phyloP scores from a whole-genome alignment of 2,797 vertebrate genomes.

The Paguma larvata region DNA sequence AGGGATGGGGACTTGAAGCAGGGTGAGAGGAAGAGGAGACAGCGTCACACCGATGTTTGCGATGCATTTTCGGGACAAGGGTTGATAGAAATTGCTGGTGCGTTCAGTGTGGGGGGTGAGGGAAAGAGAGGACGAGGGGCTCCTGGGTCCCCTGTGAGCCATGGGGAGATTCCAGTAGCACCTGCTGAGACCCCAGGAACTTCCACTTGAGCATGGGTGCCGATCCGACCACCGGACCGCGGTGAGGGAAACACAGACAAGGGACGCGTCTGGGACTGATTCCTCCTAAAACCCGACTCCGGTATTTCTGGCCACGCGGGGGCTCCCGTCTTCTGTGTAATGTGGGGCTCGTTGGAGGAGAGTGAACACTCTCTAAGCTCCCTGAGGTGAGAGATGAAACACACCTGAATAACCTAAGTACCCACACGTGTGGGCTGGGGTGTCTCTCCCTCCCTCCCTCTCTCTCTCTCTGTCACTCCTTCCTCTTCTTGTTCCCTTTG shows the following conservation, averaged over 20 bases:
- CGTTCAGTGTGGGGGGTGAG: background rate
- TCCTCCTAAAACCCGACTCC: too few species aligned
- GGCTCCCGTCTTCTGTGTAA: background rate
- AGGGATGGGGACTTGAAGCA: rapidly evolving
- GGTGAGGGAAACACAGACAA: rapidly evolving
- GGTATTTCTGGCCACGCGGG: rapidly evolving
- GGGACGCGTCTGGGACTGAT: rapidly evolving
- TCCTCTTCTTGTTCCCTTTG: background rate
- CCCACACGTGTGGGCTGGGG: too few species aligned
- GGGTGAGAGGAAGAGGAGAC: rapidly evolving
- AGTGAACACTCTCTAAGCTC: background rate
- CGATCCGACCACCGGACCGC: rapidly evolving
- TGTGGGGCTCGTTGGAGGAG: background rate
- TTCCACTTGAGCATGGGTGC: rapidly evolving
- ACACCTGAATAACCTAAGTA: background rate
- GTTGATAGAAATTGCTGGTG: too few species aligned
- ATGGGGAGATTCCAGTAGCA: rapidly evolving
- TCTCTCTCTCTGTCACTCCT: background rate
- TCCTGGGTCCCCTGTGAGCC: rapidly evolving
- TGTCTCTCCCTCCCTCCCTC: background rate
- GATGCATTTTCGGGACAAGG: background rate
- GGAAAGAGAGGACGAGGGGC: rapidly evolving
- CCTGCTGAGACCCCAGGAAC: rapidly evolving
- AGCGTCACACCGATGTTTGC: rapidly evolving
- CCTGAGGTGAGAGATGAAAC: background rate